Evolutionary conservation across 2,888 invertebrate genomes (phyloP).

Genomic region (Lamproptera curius): DNA sequence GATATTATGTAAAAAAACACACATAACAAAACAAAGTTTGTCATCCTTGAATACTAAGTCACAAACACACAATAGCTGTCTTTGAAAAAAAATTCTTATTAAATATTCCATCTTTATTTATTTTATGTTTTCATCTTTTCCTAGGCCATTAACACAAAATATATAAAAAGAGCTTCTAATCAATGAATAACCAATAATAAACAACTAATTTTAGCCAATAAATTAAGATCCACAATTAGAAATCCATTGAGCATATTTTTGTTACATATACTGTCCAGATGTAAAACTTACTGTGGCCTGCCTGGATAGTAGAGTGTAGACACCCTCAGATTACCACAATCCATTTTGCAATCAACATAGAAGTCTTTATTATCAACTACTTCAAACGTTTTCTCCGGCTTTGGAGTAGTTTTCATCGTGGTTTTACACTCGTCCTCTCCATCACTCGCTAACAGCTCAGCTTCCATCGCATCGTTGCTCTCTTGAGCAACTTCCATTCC

Average conservation of each 20-base stretch:
- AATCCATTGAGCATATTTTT: too few species aligned
- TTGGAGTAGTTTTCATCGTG: not conserved
- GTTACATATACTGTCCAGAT: not conserved
- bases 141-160: not conserved
- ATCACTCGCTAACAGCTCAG: slow-evolving; percentile 49
- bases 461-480: slow-evolving; percentile 35
- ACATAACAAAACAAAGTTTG: too few species aligned
- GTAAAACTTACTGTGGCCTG: slow-evolving; percentile 74
- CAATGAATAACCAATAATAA: too few species aligned
- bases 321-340: slow-evolving; percentile 77
- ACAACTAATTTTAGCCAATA: too few species aligned
- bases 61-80: too few species aligned
- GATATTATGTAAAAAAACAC: too few species aligned
- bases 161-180: too few species aligned
- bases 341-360: slow-evolving; percentile 78
- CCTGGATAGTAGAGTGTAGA: slow-evolving; percentile 81
- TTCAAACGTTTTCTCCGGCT: not conserved
- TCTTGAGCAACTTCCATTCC: slow-evolving; percentile 11
- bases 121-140: not conserved
- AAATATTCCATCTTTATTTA: not conserved
- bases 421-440: slow-evolving; percentile 33
- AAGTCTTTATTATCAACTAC: slow-evolving; percentile 52
- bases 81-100: too few species aligned
- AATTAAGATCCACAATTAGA: too few species aligned
- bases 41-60: too few species aligned